Conservation (phyloP, 1,140 invertebrate species). For the Leptinotarsa texana region DNA sequence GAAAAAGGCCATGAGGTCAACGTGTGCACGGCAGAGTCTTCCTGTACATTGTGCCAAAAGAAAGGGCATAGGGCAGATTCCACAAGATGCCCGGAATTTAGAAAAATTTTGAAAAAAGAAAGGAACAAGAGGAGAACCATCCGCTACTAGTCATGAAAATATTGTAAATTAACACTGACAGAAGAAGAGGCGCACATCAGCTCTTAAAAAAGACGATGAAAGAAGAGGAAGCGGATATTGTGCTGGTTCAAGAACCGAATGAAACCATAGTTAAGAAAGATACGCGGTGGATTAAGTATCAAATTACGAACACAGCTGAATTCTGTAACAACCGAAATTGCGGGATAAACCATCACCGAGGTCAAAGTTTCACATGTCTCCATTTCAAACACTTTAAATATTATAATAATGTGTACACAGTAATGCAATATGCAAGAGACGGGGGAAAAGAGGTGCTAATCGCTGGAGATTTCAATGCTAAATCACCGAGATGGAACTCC, state of each 20-base stretch:
- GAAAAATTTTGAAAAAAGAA: not conserved
- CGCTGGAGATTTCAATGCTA: not conserved
- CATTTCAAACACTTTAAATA: not conserved
- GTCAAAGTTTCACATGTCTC: not conserved
- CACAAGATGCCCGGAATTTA: conserved; percentile 2
- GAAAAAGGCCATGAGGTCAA: conserved; percentile 19
- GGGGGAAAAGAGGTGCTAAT: not conserved
- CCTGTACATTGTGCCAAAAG: conserved; percentile 17
- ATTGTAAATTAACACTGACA: conserved; percentile 20
- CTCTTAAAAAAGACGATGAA: not conserved
- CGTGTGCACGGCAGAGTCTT: conserved; percentile 7
- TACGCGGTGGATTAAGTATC: not conserved
- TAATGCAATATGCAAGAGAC: not conserved
- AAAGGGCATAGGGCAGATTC: conserved; percentile 12
- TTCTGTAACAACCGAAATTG: not conserved
- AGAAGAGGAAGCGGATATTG: not conserved
- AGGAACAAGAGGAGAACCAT: not conserved
- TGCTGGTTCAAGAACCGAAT: not conserved
- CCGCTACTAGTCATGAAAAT: not conserved
- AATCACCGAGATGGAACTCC: not conserved
- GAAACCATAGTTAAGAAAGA: not conserved
- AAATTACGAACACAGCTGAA: not conserved
- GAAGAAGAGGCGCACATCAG: conserved; percentile 15
- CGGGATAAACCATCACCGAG: not conserved
- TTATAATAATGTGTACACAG: not conserved